A percentile compares a stretch with the other conserved stretches of the same genome.
phyloP scores from a whole-genome alignment of 2,113 vertebrate genomes.

The Centrocercus urophasianus region DNA sequence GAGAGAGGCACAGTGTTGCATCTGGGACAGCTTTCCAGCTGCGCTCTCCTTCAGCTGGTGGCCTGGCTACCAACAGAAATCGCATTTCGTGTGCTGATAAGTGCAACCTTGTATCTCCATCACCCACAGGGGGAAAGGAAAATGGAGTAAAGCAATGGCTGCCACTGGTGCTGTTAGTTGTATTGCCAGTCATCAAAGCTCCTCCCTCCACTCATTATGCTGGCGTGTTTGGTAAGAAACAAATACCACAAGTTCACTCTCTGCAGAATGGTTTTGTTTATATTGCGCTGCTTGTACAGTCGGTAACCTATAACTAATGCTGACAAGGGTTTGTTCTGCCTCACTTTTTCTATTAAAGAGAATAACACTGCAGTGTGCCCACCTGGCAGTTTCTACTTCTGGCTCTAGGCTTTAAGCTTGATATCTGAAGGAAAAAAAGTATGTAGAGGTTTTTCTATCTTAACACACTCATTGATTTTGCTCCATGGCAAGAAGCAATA shows the following conservation, averaged over 20 bases:
- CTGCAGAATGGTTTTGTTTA: not conserved
- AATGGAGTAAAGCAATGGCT: not conserved
- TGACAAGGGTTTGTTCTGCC: not conserved
- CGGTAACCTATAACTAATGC: not conserved
- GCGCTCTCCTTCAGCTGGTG: not conserved
- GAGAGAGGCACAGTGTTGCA: not conserved
- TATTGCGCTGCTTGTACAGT: not conserved
- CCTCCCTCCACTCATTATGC: not conserved
- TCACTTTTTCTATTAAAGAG: not conserved
- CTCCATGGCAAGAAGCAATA: not conserved
- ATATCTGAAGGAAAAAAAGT: not conserved
- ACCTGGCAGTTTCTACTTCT: not conserved
- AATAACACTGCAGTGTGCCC: not conserved
- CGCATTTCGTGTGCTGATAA: not conserved
- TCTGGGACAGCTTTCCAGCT: not conserved
- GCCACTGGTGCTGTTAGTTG: not conserved
- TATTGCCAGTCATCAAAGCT: not conserved
- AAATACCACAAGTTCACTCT: not conserved
- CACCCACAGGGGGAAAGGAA: not conserved
- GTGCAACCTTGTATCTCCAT: not conserved
- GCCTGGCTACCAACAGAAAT: not conserved
- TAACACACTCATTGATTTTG: not conserved
- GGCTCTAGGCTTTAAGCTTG: not conserved
- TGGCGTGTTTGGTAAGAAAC: not conserved
- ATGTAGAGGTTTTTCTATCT: not conserved